These are phyloP conservation scores for Phania funesta DNA, from an alignment of 2,888 invertebrate species.

Conservation along the genomic window DNA sequence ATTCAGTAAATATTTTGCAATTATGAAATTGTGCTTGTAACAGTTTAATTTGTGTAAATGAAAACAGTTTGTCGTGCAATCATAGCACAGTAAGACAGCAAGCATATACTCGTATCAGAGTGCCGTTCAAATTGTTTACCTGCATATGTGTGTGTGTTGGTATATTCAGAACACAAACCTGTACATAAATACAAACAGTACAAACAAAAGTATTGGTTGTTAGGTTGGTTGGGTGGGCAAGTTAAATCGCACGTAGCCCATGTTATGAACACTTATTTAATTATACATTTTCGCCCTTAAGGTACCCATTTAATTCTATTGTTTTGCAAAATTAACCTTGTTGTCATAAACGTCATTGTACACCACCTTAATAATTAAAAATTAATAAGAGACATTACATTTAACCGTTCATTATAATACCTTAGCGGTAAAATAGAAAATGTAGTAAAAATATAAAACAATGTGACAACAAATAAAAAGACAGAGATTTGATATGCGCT, in stretches of 20 bases:
- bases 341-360: constrained; percentile 59
- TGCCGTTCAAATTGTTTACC: neutral
- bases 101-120: neutral
- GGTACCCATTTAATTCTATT: constrained; percentile 76
- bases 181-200: neutral
- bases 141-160: neutral
- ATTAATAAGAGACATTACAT: constrained; percentile 54
- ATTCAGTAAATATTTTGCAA: constrained; percentile 4
- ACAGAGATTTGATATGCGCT: no score
- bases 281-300: constrained; percentile 59
- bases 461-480: no score
- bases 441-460: neutral
- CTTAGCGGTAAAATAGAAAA: constrained; percentile 4
- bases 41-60: constrained; percentile 29
- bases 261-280: constrained; percentile 62
- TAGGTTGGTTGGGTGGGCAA: neutral
- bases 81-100: constrained; percentile 1
- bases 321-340: constrained; percentile 73
- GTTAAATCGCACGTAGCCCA: constrained; percentile 40
- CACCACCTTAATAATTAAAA: constrained; percentile 54
- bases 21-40: constrained; percentile 44
- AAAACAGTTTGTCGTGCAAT: constrained; percentile 29
- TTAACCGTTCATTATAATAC: constrained; percentile 46
- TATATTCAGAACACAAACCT: neutral
- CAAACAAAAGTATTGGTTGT: neutral